Evolutionary conservation across 2,888 invertebrate species (phyloP), one percentile per base, ranked within the genome.

Genomic region (Melipona beecheii): DNA sequence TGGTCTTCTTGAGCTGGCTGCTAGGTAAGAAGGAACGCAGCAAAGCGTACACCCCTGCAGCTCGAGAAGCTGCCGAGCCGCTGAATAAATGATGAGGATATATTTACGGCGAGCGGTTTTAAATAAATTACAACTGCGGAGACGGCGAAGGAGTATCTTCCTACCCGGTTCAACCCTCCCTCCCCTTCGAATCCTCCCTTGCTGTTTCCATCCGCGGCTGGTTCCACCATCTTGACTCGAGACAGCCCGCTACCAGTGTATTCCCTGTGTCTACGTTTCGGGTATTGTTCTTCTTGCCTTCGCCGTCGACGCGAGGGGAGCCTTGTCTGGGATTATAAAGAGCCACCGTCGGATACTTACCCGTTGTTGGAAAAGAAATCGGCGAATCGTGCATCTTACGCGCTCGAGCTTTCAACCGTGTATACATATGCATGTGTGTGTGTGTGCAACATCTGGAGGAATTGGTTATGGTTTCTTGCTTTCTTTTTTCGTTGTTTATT

Each of bases 81-180:
- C 89, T 94, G 94, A 94, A 94, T 94, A 94, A 94, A 92, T 93
- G 90, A 94, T 93, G 92, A 92, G 93, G 93, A 93, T 94, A 93
- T 94, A 94, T 94, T 94, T 94, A 94, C 93, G 94, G 93, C 92
- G 93, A 92, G 93, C 92, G 92, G 93, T 94, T 94, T 94, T 94
- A 94, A 94, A 94, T 94, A 94, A 94, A 94, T 94, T 94, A 94
- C 93, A 93, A 91, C 92, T 91, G 93, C 92, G 92, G 93, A 93
- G 93, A 92, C 93, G 92, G 90, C 91, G 90, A 92, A 90, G 90
- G 88, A 90, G 91, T 89, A 90, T 90, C 91, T 91, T 90, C 88
- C 83, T 89, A 86, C 85, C 86, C 86, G 85, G 82, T 85, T 78
- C 84, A 60, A 50, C 80, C 80, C 77, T 79, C 73, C 78, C 76